These are phyloP conservation scores for Tadarida brasiliensis DNA, from an alignment of 2,797 vertebrate genomes.

Conservation along the genomic window DNA sequence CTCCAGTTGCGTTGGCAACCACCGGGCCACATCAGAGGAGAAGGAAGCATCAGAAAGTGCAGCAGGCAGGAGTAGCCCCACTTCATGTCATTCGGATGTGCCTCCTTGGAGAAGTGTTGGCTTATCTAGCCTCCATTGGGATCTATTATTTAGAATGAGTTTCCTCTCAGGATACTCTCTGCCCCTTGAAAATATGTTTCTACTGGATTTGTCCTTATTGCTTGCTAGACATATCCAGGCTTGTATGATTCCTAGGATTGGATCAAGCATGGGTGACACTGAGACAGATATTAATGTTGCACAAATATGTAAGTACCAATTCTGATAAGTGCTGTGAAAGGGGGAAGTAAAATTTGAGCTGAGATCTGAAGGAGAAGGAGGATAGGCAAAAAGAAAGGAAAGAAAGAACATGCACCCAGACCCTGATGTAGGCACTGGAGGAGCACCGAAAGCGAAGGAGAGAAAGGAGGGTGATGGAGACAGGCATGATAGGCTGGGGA, in stretches of 20 bases:
- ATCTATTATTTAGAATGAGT: slow-evolving; percentile 1
- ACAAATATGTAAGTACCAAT: not conserved
- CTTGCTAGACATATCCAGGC: not conserved
- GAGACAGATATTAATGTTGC: not conserved
- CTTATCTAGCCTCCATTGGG: not conserved
- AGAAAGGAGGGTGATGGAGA: not conserved
- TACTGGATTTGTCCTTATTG: not conserved
- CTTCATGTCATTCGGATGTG: not conserved
- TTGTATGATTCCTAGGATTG: not conserved
- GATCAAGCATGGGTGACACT: not conserved
- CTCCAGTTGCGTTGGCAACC: not conserved
- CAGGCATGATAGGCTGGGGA: not conserved
- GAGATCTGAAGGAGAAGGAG: not conserved
- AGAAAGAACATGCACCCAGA: not conserved
- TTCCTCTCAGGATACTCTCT: slow-evolving; percentile 1
- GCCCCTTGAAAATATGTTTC: not conserved
- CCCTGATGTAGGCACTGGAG: not conserved
- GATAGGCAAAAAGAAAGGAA: not conserved
- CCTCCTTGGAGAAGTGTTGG: not conserved
- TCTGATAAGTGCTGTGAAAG: not conserved
- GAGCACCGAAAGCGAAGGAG: not conserved
- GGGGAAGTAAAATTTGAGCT: not conserved
- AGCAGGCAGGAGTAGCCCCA: not conserved
- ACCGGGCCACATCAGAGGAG: not conserved
- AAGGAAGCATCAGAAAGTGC: not conserved